phyloP scores from a whole-genome alignment of 2,797 vertebrate genomes.

The Microctenopoma lineatum region DNA sequence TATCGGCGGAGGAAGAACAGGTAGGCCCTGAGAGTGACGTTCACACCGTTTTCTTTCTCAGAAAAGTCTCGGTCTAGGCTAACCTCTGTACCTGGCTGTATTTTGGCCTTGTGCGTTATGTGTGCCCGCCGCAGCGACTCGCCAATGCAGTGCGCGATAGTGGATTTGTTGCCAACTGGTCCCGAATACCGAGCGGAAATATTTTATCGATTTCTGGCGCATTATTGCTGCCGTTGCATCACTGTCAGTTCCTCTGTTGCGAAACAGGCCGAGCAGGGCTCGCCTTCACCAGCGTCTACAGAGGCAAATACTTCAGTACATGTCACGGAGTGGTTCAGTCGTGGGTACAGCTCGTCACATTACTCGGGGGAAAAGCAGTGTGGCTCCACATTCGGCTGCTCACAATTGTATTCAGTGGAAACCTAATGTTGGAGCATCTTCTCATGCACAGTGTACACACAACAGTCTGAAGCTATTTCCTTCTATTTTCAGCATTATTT shows the following conservation, averaged over 20 bases:
- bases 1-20: slow-evolving; percentile 94
- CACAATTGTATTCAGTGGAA: not conserved
- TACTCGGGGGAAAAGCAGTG: slow-evolving; percentile 3
- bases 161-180: slow-evolving; percentile 62
- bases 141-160: slow-evolving; percentile 36
- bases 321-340: not conserved
- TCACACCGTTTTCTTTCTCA: not conserved
- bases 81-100: slow-evolving; percentile 38
- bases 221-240: slow-evolving; percentile 62
- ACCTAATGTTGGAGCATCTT: not conserved
- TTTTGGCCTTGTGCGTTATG: slow-evolving; percentile 5
- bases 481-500: not conserved
- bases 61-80: not conserved
- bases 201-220: slow-evolving; percentile 69
- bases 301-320: not conserved
- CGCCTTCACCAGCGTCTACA: slow-evolving; percentile 1
- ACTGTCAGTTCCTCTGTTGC: slow-evolving; percentile 51
- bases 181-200: slow-evolving; percentile 65
- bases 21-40: slow-evolving; percentile 74
- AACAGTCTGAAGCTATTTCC: not conserved
- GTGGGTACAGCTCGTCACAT: slow-evolving; percentile 8
- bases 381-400: slow-evolving; percentile 22
- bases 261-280: slow-evolving; percentile 37
- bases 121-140: slow-evolving; percentile 32
- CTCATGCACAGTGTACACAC: not conserved